Conservation (phyloP, 1,140 invertebrate genomes). For the Globodera ellingtonae region DNA sequence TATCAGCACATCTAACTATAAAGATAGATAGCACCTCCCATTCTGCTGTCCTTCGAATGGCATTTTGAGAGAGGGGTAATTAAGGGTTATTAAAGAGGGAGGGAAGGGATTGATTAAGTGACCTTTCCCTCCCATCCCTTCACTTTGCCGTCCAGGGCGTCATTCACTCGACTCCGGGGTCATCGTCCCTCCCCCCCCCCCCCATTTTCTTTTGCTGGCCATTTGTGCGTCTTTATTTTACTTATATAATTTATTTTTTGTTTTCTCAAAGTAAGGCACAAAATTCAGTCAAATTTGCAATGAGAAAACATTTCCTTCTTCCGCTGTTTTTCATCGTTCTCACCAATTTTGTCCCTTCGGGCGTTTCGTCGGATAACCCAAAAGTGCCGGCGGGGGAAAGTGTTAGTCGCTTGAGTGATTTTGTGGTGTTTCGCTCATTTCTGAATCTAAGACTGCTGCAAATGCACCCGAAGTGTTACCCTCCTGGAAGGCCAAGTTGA, state of each 20-base stretch:
- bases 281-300: neutral
- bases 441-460: too few relatives aligned
- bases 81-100: too few relatives aligned
- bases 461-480: neutral
- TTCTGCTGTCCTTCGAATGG: too few relatives aligned
- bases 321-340: constrained; percentile 2
- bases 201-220: too few relatives aligned
- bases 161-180: neutral
- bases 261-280: too few relatives aligned
- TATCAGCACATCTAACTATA: too few relatives aligned
- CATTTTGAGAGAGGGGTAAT: too few relatives aligned
- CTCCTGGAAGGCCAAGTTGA: neutral
- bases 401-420: neutral
- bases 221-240: neutral
- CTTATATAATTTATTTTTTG: neutral
- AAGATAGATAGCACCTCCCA: too few relatives aligned
- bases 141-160: too few relatives aligned
- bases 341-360: neutral
- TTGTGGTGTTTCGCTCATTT: too few relatives aligned
- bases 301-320: neutral
- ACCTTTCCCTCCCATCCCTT: neutral
- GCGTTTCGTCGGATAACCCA: neutral
- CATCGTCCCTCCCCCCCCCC: neutral
- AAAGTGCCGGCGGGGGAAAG: neutral
- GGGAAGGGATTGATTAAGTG: neutral